These are phyloP conservation scores for Gastrophysa polygoni DNA, from an alignment of 2,888 invertebrate species.

Conservation along the genomic window DNA sequence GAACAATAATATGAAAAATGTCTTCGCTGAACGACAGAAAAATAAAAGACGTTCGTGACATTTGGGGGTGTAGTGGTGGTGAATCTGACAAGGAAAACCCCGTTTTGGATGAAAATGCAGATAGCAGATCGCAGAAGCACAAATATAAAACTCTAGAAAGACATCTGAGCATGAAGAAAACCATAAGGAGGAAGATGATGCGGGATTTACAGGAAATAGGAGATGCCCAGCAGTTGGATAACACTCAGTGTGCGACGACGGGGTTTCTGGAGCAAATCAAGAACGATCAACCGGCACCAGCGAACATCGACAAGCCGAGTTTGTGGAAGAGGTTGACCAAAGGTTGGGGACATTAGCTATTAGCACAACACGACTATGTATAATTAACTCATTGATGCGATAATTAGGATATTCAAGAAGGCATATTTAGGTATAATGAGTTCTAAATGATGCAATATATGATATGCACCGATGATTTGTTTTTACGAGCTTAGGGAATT, in stretches of 20 bases:
- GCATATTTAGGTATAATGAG: no score
- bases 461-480: no score
- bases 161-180: constrained; percentile 87
- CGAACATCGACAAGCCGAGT: constrained; percentile 58
- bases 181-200: constrained; percentile 85
- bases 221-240: constrained; percentile 51
- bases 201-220: constrained; percentile 74
- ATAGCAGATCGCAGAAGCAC: constrained; percentile 66
- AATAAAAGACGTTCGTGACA: constrained; percentile 77
- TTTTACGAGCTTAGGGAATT: no score
- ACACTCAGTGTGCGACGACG: constrained; percentile 47
- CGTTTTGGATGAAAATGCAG: constrained; percentile 59
- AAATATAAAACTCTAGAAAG: constrained; percentile 78
- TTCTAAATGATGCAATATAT: no score
- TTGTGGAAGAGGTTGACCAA: constrained; percentile 58
- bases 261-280: constrained; percentile 58
- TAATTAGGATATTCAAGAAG: no score
- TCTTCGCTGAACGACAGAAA: constrained; percentile 69
- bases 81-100: constrained; percentile 56
- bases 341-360: constrained; percentile 54
- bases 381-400: background rate
- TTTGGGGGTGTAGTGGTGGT: constrained; percentile 50
- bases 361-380: background rate
- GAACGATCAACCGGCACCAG: constrained; percentile 57
- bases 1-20: constrained; percentile 59